These are phyloP conservation scores for Epizoanthus ramosus DNA, from an alignment of 92 coral and sea anemone genomes.

Conservation along the genomic window DNA sequence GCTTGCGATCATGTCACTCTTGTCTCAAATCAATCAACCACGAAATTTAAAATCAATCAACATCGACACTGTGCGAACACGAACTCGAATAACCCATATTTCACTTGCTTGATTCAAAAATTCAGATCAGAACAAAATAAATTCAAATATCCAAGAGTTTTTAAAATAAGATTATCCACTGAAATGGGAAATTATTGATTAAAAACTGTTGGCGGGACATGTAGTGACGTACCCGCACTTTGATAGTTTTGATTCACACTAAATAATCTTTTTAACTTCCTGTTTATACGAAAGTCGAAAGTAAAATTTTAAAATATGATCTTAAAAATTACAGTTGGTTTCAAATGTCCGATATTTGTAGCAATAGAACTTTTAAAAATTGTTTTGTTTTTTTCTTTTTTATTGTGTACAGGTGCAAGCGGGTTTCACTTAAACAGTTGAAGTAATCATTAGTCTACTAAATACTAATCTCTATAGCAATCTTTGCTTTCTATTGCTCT, in stretches of 20 bases:
- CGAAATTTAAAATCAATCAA: conserved; percentile 17
- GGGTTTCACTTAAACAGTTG: conserved; percentile 26
- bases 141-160: not conserved
- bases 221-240: no score
- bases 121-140: not conserved
- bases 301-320: not conserved
- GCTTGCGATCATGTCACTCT: no score
- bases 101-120: not conserved
- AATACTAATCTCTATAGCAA: conserved; percentile 4
- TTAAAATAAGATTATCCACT: not conserved
- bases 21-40: not conserved
- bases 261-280: conserved; percentile 17
- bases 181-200: not conserved
- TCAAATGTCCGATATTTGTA: not conserved
- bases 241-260: not conserved
- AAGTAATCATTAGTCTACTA: not conserved
- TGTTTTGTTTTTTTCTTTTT: not conserved
- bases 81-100: not conserved
- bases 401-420: conserved; percentile 29
- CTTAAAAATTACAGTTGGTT: not conserved
- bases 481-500: conserved; percentile 26
- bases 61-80: not conserved
- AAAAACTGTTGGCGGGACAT: not conserved
- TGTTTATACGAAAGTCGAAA: not conserved
- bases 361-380: not conserved